A percentile compares a stretch with the other conserved stretches of the same genome.
Conservation (phyloP, 2,888 invertebrate species). For the Drosophila kuntzei region DNA sequence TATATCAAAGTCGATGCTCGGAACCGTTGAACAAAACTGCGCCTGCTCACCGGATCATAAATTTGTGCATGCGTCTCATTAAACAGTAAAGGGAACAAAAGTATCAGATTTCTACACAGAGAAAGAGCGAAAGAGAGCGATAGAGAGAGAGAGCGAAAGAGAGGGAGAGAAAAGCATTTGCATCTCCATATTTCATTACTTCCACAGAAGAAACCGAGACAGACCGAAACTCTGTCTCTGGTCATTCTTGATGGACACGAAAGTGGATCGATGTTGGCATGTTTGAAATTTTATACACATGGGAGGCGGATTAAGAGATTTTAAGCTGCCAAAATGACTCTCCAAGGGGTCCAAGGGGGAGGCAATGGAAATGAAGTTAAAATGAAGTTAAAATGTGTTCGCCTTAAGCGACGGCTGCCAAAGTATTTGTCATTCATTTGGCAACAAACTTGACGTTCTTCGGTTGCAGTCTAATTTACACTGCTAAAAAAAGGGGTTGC, state of each 20-base stretch:
- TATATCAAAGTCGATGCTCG: conserved; percentile 37
- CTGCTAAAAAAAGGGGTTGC: background rate
- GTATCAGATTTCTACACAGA: conserved; percentile 70
- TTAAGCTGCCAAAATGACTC: conserved; percentile 43
- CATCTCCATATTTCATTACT: conserved; percentile 49
- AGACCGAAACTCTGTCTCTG: conserved; percentile 8
- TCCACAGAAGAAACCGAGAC: conserved; percentile 52
- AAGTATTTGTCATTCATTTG: conserved; percentile 45
- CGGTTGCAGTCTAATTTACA: conserved; percentile 3
- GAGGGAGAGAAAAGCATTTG: conserved; percentile 19
- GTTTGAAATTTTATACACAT: conserved; percentile 78
- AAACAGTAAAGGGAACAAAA: conserved; percentile 78
- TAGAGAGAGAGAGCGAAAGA: conserved; percentile 8
- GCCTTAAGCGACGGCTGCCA: conserved; percentile 17
- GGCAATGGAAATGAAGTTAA: conserved; percentile 26
- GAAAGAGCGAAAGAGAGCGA: conserved; percentile 11
- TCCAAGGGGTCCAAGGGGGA: background rate
- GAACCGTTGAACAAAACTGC: conserved; percentile 77
- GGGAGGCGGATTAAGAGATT: conserved; percentile 77
- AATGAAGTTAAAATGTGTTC: conserved; percentile 30
- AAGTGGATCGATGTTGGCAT: conserved; percentile 78
- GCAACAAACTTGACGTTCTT: conserved; percentile 30
- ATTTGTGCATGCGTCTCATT: conserved; percentile 83
- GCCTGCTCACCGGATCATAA: conserved; percentile 81
- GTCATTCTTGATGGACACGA: conserved; percentile 75